Percentiles rank a stretch among this genome's conserved stretches.
Evolutionary conservation across 2,113 vertebrate species (phyloP).

Genomic region (Ploceus nigricollis): DNA sequence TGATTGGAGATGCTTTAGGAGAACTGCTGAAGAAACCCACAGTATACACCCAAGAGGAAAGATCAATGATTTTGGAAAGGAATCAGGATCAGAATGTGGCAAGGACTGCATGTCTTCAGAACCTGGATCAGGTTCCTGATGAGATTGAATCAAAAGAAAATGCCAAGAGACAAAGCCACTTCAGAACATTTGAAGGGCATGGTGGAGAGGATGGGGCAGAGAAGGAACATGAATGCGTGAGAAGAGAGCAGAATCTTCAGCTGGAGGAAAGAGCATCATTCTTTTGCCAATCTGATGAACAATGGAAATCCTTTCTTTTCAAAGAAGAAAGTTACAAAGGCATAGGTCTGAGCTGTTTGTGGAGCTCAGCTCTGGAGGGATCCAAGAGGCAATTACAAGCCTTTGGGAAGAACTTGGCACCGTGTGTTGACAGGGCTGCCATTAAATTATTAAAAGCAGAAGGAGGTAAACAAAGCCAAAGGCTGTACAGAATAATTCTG

Average conservation of each 20-base stretch:
- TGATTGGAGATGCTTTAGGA: not conserved
- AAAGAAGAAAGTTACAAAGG: not conserved
- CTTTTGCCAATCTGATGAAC: not conserved
- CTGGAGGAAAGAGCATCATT: not conserved
- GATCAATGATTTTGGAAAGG: not conserved
- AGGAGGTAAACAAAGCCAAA: not conserved
- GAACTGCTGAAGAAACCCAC: not conserved
- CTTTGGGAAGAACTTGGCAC: not conserved
- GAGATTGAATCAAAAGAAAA: not conserved
- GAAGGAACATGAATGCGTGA: not conserved
- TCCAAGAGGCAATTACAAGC: not conserved
- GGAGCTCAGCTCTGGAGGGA: not conserved
- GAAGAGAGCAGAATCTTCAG: not conserved
- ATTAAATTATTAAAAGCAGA: conserved; percentile 14
- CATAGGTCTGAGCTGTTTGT: not conserved
- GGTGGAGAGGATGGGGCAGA: not conserved
- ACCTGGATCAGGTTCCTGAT: not conserved
- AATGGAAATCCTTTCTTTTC: not conserved
- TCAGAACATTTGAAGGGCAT: not conserved
- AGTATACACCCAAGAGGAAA: not conserved
- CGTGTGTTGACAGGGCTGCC: not conserved
- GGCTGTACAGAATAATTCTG: not conserved
- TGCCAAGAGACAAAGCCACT: not conserved
- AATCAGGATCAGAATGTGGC: not conserved
- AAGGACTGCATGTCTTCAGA: not conserved